Conservation (phyloP, 2,797 vertebrate genomes). For the Anabacerthia variegaticeps region DNA sequence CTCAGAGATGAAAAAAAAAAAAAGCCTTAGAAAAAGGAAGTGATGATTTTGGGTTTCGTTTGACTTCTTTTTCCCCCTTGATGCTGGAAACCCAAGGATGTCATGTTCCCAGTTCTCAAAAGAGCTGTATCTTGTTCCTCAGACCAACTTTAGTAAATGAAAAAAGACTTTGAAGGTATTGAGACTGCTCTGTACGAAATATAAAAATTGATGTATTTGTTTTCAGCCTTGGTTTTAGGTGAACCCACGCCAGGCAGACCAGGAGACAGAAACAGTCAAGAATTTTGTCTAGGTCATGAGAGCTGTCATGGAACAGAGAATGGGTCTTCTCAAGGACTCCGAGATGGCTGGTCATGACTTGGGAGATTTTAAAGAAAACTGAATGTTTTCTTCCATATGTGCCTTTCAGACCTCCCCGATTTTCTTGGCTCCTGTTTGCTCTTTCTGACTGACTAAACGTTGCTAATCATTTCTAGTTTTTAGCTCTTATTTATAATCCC, state of each 20-base stretch:
- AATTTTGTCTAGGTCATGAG: background rate
- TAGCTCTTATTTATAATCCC: background rate
- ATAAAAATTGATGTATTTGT: background rate
- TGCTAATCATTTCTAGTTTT: background rate
- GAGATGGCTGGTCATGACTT: background rate
- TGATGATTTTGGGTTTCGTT: background rate
- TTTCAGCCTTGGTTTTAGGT: background rate
- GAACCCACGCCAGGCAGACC: background rate
- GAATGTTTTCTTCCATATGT: background rate
- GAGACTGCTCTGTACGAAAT: background rate
- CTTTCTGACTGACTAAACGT: background rate
- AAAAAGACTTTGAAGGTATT: background rate
- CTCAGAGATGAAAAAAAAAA: background rate
- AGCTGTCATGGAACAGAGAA: fast-evolving
- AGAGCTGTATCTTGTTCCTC: background rate
- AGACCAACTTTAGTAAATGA: background rate
- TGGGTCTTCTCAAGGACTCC: background rate
- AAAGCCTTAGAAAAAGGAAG: background rate
- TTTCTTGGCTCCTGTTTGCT: background rate
- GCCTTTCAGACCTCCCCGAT: background rate
- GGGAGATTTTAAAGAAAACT: background rate
- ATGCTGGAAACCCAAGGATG: background rate
- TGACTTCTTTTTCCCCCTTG: background rate
- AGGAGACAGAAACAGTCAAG: background rate
- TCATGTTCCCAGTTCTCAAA: background rate